Evolutionary conservation across 1,140 invertebrate genomes (phyloP).

Genomic region (Schlechtendalia chinensis): DNA sequence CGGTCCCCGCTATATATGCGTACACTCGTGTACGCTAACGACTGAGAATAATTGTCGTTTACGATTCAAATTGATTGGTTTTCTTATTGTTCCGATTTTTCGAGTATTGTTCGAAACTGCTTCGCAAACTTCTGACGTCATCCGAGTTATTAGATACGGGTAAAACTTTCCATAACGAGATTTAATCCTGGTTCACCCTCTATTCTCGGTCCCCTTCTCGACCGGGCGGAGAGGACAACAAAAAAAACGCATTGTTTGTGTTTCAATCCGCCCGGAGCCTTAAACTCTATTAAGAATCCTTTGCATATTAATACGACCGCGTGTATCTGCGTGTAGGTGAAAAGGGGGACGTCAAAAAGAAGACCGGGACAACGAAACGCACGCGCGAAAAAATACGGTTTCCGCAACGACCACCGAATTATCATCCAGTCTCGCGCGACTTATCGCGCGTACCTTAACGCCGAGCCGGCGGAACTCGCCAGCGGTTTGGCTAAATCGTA

Average conservation of each 20-base stretch:
- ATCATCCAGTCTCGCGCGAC: conserved; percentile 20
- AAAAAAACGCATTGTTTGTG: conserved; percentile 40
- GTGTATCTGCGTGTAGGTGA: neutral
- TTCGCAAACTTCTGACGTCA: conserved; percentile 27
- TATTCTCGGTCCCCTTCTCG: neutral
- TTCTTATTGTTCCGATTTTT: conserved; percentile 32
- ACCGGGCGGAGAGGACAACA: neutral
- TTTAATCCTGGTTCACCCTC: conserved; percentile 42
- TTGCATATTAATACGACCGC: conserved; percentile 40
- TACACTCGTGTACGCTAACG: neutral
- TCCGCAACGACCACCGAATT: neutral
- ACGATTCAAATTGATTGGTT: conserved; percentile 31
- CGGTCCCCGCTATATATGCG: no score
- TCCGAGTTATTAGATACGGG: conserved; percentile 38
- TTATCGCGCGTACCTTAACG: neutral
- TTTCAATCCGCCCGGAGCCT: conserved; percentile 36
- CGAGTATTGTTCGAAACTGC: conserved; percentile 27
- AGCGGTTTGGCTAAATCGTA: neutral
- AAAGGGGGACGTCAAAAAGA: neutral
- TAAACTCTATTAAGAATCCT: conserved; percentile 47
- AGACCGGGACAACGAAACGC: neutral
- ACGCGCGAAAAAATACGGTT: neutral
- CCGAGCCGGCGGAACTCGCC: neutral
- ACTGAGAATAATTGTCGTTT: neutral
- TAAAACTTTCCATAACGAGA: conserved; percentile 43